These are phyloP conservation scores for Alligator mississippiensis DNA, from an alignment of 2,113 vertebrate species.

Conservation along the genomic window DNA sequence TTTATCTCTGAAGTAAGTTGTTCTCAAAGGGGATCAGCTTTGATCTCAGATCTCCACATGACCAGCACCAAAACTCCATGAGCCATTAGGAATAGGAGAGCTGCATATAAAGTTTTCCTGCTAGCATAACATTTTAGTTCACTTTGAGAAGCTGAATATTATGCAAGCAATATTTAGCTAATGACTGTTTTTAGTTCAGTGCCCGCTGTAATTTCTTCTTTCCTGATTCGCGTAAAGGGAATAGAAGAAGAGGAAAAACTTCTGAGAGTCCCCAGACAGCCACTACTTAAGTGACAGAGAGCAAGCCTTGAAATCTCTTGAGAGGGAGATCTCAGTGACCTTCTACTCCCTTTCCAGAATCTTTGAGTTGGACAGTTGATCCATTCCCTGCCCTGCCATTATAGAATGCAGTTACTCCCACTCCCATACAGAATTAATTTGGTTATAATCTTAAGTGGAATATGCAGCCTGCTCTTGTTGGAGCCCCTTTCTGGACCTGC, in stretches of 20 bases:
- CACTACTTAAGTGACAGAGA: not conserved
- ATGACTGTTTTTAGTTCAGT: not conserved
- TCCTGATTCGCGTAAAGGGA: not conserved
- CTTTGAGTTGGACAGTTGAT: not conserved
- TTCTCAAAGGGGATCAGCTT: not conserved
- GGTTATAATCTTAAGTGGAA: not conserved
- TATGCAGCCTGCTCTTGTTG: not conserved
- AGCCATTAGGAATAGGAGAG: not conserved
- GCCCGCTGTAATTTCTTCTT: not conserved
- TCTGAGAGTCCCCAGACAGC: not conserved
- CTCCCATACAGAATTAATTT: not conserved
- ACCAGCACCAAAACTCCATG: not conserved
- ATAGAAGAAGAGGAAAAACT: not conserved
- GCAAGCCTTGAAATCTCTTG: not conserved
- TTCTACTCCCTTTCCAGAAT: not conserved
- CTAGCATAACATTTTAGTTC: not conserved
- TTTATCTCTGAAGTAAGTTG: slow-evolving; percentile 20
- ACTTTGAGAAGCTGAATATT: not conserved
- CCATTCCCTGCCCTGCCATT: not conserved
- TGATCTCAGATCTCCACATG: not conserved
- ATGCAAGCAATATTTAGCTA: not conserved
- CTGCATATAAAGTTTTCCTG: not conserved
- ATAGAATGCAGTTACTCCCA: not conserved
- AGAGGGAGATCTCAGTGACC: not conserved
- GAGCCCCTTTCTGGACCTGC: not conserved